Conservation (phyloP, 2,113 vertebrate genomes). For the Zosterops lateralis region DNA sequence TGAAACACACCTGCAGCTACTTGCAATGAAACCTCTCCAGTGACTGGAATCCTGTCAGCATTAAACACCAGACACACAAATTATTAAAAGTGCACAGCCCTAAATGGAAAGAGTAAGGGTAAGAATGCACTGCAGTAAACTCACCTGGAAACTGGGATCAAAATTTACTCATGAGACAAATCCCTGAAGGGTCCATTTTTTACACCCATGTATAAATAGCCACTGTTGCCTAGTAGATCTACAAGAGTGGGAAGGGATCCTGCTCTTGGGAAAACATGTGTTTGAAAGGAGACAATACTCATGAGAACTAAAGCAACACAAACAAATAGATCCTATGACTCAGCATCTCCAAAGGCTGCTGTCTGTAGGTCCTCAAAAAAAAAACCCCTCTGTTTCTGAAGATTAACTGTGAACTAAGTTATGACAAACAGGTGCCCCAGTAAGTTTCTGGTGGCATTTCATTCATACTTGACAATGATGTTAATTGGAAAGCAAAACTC, state of each 20-base stretch:
- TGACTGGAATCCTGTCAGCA: conserved; percentile 85
- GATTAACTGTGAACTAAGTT: not conserved
- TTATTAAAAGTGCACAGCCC: conserved; percentile 76
- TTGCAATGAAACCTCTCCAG: conserved; percentile 82
- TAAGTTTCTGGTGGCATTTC: not conserved
- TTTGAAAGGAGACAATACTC: not conserved
- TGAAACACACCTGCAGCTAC: conserved; percentile 83
- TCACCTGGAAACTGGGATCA: conserved; percentile 74
- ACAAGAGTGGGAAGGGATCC: not conserved
- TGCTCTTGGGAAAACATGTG: not conserved
- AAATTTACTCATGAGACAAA: conserved; percentile 74
- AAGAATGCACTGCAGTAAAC: conserved; percentile 72
- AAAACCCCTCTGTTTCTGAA: not conserved
- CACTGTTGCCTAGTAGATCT: not conserved
- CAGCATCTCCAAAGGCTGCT: not conserved
- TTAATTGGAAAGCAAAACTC: not conserved
- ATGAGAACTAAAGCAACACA: not conserved
- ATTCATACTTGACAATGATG: not conserved
- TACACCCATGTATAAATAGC: conserved; percentile 32
- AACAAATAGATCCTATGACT: not conserved
- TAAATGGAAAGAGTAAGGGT: conserved; percentile 63
- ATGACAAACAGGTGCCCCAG: not conserved
- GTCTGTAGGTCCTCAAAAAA: not conserved
- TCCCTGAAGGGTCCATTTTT: conserved; percentile 35
- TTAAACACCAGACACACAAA: conserved; percentile 82